Percentiles rank a stretch among this genome's conserved stretches.
Evolutionary conservation across 2,113 vertebrate species (phyloP).

Genomic region (Antigone vipio): DNA sequence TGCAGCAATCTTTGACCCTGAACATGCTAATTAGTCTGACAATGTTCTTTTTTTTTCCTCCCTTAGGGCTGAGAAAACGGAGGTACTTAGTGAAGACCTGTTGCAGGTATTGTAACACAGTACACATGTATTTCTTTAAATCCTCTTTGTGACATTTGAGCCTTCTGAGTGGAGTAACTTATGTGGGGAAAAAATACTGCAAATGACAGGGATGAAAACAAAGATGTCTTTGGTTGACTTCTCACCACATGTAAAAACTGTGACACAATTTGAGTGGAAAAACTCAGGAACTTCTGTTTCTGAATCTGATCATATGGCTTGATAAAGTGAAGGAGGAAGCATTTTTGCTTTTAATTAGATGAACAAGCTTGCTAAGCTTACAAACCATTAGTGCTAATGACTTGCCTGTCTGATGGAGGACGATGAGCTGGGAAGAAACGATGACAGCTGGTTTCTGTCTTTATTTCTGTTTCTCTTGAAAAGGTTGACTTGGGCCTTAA

Average conservation of each 20-base stretch:
- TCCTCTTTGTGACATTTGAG: not conserved
- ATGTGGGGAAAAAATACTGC: not conserved
- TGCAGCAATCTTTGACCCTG: not conserved
- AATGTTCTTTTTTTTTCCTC: not conserved
- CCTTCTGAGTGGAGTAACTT: not conserved
- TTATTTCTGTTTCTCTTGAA: not conserved
- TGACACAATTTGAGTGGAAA: not conserved
- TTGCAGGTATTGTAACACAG: slow-evolving; percentile 82
- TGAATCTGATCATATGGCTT: not conserved
- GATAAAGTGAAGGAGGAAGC: not conserved
- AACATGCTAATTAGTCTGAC: not conserved
- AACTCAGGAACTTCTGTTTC: not conserved
- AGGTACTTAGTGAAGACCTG: slow-evolving; percentile 97
- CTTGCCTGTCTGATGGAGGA: not conserved
- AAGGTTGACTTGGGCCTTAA: not conserved
- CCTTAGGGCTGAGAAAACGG: slow-evolving; percentile 94
- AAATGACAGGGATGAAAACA: not conserved
- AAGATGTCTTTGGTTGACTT: not conserved
- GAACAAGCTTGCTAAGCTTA: not conserved
- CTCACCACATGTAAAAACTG: not conserved
- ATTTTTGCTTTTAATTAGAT: not conserved
- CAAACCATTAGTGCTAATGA: not conserved
- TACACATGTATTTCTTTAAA: not conserved
- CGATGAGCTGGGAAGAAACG: not conserved
- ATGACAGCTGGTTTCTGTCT: not conserved